Conservation (phyloP, 2,888 invertebrate species). For the Athetis lepigone region DNA sequence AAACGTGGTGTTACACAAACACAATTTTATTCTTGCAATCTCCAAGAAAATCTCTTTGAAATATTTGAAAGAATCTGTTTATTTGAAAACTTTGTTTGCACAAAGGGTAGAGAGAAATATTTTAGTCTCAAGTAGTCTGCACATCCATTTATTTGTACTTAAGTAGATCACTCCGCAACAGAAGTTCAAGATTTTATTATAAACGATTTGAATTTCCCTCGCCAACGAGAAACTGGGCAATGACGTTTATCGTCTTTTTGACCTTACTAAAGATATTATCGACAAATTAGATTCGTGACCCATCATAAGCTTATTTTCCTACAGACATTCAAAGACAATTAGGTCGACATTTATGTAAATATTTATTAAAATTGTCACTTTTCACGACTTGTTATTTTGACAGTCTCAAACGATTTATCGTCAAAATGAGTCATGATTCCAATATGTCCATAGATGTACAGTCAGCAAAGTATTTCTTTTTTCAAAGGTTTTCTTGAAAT, state of each 20-base stretch:
- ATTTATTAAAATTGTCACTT: too few species aligned
- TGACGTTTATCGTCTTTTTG: not conserved
- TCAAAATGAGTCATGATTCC: too few species aligned
- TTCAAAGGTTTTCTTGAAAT: too few species aligned
- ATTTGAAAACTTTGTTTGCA: conserved; percentile 34
- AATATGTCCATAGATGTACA: too few species aligned
- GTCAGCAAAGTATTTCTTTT: too few species aligned
- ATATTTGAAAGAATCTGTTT: conserved; percentile 36
- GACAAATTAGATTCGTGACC: too few species aligned
- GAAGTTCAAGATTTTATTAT: conserved; percentile 15
- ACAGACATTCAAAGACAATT: too few species aligned
- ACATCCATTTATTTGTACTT: conserved; percentile 20
- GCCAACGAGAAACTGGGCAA: not conserved
- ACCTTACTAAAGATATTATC: too few species aligned
- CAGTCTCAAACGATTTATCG: too few species aligned
- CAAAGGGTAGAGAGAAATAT: conserved; percentile 29
- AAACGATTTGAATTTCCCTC: conserved; percentile 5
- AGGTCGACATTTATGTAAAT: too few species aligned
- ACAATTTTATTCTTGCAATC: conserved; percentile 19
- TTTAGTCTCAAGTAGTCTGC: conserved; percentile 5
- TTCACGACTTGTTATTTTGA: too few species aligned
- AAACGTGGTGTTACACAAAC: not conserved
- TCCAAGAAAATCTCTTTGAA: conserved; percentile 27
- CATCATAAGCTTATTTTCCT: too few species aligned
- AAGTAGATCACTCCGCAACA: conserved; percentile 25